Evolutionary conservation across 2,888 invertebrate species (phyloP).

Genomic region (Megamerina dolium): DNA sequence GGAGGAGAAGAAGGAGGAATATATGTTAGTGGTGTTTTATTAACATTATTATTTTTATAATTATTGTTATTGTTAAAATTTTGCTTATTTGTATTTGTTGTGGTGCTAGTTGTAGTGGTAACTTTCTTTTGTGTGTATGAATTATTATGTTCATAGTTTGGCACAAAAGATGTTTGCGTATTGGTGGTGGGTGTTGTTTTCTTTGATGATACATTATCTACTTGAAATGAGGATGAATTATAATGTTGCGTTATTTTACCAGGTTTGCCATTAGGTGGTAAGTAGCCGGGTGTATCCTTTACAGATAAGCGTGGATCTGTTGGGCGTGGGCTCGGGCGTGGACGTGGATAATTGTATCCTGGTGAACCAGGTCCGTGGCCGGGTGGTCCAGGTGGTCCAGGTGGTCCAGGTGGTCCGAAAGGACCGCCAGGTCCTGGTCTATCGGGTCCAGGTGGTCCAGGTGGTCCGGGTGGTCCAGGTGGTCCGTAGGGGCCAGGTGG

Average conservation of each 20-base stretch:
- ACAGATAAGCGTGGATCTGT: conserved; percentile 29
- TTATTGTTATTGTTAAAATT: conserved; percentile 9
- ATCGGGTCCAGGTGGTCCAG: conserved; percentile 37
- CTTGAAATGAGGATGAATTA: conserved; percentile 27
- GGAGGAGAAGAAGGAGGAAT: conserved; percentile 38
- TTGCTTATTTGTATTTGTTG: conserved; percentile 23
- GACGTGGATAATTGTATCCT: conserved; percentile 18
- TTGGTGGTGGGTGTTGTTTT: conserved; percentile 19
- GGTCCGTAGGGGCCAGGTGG: conserved; percentile 24
- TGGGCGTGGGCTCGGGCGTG: conserved; percentile 34
- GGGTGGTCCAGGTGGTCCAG: conserved; percentile 29
- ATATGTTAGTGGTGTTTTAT: conserved; percentile 34
- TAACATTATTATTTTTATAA: conserved; percentile 16
- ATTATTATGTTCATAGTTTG: conserved; percentile 35
- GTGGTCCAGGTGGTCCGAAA: conserved; percentile 26
- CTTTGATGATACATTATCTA: conserved; percentile 26
- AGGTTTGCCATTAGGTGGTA: conserved; percentile 50
- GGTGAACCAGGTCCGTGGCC: conserved; percentile 23
- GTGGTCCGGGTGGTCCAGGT: conserved; percentile 24
- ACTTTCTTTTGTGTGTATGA: conserved; percentile 33
- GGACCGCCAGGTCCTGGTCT: conserved; percentile 30
- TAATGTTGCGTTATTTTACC: conserved; percentile 49
- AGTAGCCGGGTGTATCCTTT: conserved; percentile 40
- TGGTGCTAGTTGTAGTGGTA: conserved; percentile 21
- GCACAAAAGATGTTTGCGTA: conserved; percentile 27